phyloP scores from a whole-genome alignment of 2,888 invertebrate genomes.

The Pseudococcus viburni region DNA sequence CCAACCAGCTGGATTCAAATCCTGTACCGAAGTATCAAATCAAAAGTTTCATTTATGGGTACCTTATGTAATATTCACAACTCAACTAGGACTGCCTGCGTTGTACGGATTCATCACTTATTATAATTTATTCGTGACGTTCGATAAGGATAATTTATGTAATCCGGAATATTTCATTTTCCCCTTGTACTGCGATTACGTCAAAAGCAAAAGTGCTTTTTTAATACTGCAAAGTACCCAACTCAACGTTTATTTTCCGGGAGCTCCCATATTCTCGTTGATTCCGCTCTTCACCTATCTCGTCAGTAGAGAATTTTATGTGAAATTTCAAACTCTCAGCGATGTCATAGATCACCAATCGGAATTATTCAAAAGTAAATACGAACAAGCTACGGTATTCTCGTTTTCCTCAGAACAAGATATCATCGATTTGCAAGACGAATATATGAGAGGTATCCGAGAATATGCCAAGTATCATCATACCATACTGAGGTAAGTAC shows the following conservation, averaged over 20 bases:
- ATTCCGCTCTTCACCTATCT: background rate
- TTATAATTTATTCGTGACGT: background rate
- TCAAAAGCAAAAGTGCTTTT: background rate
- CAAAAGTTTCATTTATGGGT: background rate
- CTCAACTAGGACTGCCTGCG: background rate
- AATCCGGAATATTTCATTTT: background rate
- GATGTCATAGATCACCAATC: background rate
- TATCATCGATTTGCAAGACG: background rate
- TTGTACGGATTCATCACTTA: background rate
- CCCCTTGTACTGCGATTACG: background rate
- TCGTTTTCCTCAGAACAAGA: background rate
- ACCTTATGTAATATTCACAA: background rate
- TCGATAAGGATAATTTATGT: background rate
- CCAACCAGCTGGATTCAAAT: background rate
- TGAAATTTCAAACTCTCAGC: background rate
- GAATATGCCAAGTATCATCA: background rate
- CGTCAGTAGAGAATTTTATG: background rate
- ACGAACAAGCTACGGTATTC: background rate
- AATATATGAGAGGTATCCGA: background rate
- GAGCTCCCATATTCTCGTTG: background rate
- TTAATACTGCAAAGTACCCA: background rate
- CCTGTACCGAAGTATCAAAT: background rate
- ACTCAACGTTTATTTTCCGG: background rate
- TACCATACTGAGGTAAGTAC: background rate
- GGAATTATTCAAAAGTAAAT: background rate